Conservation (phyloP, 2,113 vertebrate genomes). For the Guaruba guarouba region DNA sequence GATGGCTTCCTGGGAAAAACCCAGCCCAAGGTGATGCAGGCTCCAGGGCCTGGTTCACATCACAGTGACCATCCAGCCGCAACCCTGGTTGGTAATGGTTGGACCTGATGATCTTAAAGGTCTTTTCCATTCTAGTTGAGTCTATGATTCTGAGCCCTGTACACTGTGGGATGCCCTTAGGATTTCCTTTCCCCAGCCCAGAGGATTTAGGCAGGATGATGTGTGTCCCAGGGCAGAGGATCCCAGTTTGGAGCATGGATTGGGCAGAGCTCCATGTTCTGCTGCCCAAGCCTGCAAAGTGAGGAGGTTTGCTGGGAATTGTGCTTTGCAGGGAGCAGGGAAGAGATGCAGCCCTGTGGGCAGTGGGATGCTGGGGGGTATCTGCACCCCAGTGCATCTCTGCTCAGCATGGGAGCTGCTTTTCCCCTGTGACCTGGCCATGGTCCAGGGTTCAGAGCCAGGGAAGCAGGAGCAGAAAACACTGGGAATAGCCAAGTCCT, state of each 20-base stretch:
- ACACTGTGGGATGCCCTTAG: rapidly evolving
- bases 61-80: not conserved
- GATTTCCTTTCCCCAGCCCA: not conserved
- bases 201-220: not conserved
- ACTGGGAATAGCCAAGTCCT: not conserved
- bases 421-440: rapidly evolving
- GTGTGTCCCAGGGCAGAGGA: not conserved
- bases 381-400: rapidly evolving
- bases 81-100: not conserved
- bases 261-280: not conserved
- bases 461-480: not conserved
- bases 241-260: rapidly evolving
- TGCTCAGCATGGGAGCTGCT: not conserved
- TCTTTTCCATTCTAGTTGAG: not conserved
- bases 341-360: not conserved
- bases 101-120: not conserved
- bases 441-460: not conserved
- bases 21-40: rapidly evolving
- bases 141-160: not conserved
- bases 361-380: rapidly evolving
- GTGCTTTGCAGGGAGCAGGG: not conserved
- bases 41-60: not conserved
- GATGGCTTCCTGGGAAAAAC: not conserved
- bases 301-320: not conserved
- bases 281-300: not conserved